A percentile compares a stretch with the other conserved stretches of the same genome.
Evolutionary conservation across 2,113 vertebrate genomes (phyloP).

Genomic region (Apodemus speciosus): DNA sequence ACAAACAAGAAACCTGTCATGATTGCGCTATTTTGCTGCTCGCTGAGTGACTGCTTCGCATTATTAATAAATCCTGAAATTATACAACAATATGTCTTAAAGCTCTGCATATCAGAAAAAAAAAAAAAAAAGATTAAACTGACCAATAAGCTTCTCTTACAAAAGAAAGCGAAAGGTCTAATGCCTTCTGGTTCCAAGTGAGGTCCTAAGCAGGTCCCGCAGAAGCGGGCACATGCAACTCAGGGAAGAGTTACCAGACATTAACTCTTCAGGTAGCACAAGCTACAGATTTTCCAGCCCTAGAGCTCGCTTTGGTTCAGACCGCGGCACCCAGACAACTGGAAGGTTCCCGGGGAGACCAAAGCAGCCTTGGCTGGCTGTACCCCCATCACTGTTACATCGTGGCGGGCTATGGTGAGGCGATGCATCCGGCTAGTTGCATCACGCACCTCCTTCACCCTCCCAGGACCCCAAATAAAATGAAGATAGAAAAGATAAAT

Average conservation of each 20-base stretch:
- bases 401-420: conserved; percentile 4
- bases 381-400: conserved; percentile 59
- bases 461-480: not conserved
- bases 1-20: conserved; percentile 4
- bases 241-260: conserved; percentile 75
- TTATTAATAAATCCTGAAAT: conserved; percentile 16
- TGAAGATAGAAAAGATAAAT: not conserved
- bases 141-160: not conserved
- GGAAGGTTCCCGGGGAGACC: not conserved
- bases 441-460: conserved; percentile 35
- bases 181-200: not conserved
- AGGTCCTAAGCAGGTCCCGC: not conserved
- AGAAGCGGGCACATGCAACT: conserved; percentile 69
- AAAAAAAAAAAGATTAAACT: not conserved
- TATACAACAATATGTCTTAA: conserved; percentile 10
- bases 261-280: conserved; percentile 32
- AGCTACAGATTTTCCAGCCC: not conserved
- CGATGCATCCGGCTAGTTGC: not conserved
- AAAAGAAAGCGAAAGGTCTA: not conserved
- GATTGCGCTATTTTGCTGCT: not conserved
- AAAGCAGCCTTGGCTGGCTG: not conserved
- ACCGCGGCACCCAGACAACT: not conserved
- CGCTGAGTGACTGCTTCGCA: not conserved
- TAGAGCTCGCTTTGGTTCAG: not conserved
- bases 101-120: not conserved